Conservation (phyloP, 1,140 invertebrate genomes). For the Ceratina japonica region DNA sequence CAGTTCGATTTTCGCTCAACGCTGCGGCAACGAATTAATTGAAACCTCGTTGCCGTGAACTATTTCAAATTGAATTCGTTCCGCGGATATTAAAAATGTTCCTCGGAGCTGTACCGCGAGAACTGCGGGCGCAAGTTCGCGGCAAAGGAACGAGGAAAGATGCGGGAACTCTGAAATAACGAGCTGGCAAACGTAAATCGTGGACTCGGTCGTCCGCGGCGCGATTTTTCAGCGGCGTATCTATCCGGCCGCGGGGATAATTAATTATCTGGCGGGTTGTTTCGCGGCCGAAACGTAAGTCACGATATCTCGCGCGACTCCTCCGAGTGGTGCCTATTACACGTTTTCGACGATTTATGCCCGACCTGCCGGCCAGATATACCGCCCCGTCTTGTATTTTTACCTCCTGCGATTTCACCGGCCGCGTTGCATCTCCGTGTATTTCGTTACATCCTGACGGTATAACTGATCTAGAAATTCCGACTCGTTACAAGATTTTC, state of each 20-base stretch:
- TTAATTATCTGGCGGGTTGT: slow-evolving; percentile 46
- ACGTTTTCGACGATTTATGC: slow-evolving; percentile 41
- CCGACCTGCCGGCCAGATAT: slow-evolving; percentile 2
- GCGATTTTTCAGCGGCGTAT: slow-evolving; percentile 48
- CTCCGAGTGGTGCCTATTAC: slow-evolving; percentile 41
- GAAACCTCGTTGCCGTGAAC: neutral
- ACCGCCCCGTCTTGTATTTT: slow-evolving; percentile 20
- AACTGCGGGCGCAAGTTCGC: neutral
- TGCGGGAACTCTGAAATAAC: slow-evolving; percentile 12
- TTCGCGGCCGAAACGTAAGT: slow-evolving; percentile 45
- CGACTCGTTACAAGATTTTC: too few relatives aligned
- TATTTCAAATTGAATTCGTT: neutral
- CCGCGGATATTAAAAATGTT: neutral
- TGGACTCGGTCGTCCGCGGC: slow-evolving; percentile 6
- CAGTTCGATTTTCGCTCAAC: too few relatives aligned
- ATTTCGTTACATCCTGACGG: neutral
- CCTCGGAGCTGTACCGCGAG: neutral
- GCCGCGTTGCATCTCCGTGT: neutral
- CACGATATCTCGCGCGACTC: slow-evolving; percentile 36
- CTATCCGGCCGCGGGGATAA: slow-evolving; percentile 36
- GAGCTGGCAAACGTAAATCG: slow-evolving; percentile 34
- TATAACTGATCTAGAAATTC: too few relatives aligned
- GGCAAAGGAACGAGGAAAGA: neutral
- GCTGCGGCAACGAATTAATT: too few relatives aligned
- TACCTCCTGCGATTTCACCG: neutral